A percentile compares a stretch with the other conserved stretches of the same genome.
These are phyloP conservation scores for Trichonephila inaurata DNA, from an alignment of 1,140 invertebrate genomes.

Conservation along the genomic window DNA sequence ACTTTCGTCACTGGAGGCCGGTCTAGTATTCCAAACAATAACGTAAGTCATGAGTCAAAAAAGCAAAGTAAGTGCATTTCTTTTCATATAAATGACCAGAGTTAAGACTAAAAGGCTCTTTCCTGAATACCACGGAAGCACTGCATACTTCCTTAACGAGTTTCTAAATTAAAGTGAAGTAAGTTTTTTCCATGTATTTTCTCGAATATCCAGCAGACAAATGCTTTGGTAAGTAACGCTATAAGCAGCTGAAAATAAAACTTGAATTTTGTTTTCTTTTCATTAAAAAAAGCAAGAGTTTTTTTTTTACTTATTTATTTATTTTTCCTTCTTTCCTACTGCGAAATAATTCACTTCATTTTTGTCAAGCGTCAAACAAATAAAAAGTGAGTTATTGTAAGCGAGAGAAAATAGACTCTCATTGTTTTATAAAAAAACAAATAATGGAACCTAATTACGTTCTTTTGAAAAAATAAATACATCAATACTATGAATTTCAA, in stretches of 20 bases:
- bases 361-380: not conserved
- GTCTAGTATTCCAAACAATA: not conserved
- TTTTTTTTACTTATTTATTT: not conserved
- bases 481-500: too few relatives aligned
- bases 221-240: not conserved
- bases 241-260: not conserved
- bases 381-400: not conserved
- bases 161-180: slow-evolving; percentile 33
- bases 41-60: not conserved
- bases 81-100: not conserved
- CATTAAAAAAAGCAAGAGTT: not conserved
- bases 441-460: not conserved
- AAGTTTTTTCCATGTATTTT: not conserved
- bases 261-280: slow-evolving; percentile 20
- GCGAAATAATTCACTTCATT: not conserved
- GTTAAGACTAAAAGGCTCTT: not conserved
- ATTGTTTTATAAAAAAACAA: not conserved
- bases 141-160: not conserved
- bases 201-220: not conserved
- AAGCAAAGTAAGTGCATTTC: not conserved
- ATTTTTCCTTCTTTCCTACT: not conserved
- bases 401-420: not conserved
- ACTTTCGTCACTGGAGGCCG: not conserved
- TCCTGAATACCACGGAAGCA: not conserved
- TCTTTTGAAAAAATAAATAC: too few relatives aligned